Conservation (phyloP, 2,797 vertebrate species). For the Alcedo atthis region DNA sequence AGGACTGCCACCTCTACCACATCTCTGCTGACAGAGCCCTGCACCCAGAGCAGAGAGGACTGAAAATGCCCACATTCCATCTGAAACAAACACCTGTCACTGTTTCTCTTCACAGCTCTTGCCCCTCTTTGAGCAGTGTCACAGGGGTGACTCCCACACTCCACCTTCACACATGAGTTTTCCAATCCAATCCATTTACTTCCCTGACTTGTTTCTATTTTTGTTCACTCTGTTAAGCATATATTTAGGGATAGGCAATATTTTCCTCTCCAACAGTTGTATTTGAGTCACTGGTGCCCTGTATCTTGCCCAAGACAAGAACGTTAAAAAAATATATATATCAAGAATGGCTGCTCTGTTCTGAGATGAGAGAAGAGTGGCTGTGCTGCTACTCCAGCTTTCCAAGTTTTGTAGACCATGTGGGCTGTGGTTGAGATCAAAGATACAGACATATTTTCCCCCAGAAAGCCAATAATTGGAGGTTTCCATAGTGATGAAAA, state of each 20-base stretch:
- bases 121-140: neutral
- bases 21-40: neutral
- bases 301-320: neutral
- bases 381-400: neutral
- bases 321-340: neutral
- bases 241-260: neutral
- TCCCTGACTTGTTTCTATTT: neutral
- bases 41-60: neutral
- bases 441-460: neutral
- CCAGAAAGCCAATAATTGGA: conserved; percentile 14
- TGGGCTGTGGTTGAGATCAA: conserved; percentile 41
- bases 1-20: neutral
- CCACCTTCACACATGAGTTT: neutral
- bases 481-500: neutral
- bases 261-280: neutral
- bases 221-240: neutral
- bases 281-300: neutral
- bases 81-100: neutral
- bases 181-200: conserved; percentile 2
- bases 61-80: neutral
- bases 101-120: neutral
- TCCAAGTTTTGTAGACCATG: neutral
- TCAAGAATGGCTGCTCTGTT: conserved; percentile 6
- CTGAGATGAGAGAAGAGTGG: neutral
- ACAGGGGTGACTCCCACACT: neutral